Evolutionary conservation across 2,797 vertebrate genomes (phyloP).

Genomic region (Scarus forsteni): DNA sequence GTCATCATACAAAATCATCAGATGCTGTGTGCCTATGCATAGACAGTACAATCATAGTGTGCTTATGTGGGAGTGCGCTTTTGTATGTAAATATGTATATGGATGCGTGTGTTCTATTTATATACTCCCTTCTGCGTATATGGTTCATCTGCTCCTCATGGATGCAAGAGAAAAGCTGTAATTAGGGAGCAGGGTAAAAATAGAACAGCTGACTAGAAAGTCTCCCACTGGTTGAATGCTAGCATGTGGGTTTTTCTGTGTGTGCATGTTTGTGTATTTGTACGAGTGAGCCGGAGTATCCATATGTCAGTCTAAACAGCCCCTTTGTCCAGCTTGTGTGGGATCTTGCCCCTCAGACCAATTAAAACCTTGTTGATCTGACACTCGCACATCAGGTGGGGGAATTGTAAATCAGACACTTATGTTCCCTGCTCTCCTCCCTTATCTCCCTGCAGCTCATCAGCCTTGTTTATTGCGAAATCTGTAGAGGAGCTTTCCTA

Average conservation of each 20-base stretch:
- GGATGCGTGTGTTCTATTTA: conserved; percentile 47
- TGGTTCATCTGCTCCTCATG: conserved; percentile 48
- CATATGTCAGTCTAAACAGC: conserved; percentile 30
- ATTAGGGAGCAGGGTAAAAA: conserved; percentile 63
- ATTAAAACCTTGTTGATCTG: conserved; percentile 59
- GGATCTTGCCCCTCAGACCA: conserved; percentile 61
- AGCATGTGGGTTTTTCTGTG: conserved; percentile 17
- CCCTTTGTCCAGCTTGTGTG: conserved; percentile 47
- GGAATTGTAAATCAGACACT: conserved; percentile 51
- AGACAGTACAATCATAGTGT: conserved; percentile 7
- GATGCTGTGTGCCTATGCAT: background rate
- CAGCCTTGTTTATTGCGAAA: conserved; percentile 57
- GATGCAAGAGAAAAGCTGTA: conserved; percentile 47
- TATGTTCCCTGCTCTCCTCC: conserved; percentile 40
- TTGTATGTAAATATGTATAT: conserved; percentile 18
- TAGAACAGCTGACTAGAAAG: conserved; percentile 54
- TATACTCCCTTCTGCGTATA: conserved; percentile 27
- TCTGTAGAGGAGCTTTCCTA: conserved; percentile 38
- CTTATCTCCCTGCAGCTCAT: conserved; percentile 40
- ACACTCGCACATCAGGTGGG: conserved; percentile 41
- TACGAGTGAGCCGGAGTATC: conserved; percentile 16
- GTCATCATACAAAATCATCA: conserved; percentile 8
- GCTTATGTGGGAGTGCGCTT: conserved; percentile 31
- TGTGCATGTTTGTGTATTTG: background rate
- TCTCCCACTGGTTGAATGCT: conserved; percentile 36